A percentile compares a stretch with the other conserved stretches of the same genome.
These are phyloP conservation scores for Clarias macrocephalus DNA, from an alignment of 2,113 vertebrate species.

Conservation along the genomic window DNA sequence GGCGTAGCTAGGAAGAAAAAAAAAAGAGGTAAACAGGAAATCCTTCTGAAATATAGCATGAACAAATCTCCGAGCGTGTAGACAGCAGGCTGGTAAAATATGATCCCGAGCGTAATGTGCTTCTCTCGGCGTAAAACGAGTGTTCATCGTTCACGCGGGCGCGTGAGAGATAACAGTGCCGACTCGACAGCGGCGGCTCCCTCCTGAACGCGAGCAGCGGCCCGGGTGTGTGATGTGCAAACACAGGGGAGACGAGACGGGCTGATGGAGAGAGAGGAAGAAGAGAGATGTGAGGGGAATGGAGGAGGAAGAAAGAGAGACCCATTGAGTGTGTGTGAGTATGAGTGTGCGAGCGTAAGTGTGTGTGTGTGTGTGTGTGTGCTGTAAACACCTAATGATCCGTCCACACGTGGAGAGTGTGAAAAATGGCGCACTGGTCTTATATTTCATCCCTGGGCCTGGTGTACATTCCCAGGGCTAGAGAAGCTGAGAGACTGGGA, in stretches of 20 bases:
- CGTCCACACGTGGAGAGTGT: conserved; percentile 56
- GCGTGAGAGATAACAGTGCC: conserved; percentile 32
- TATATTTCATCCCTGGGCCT: conserved; percentile 43
- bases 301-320: not conserved
- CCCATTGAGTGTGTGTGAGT: not conserved
- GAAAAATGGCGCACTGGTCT: conserved; percentile 45
- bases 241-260: conserved; percentile 28
- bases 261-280: conserved; percentile 41
- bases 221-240: conserved; percentile 22
- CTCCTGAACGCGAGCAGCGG: conserved; percentile 34
- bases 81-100: not conserved
- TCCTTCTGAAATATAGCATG: not conserved
- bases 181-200: conserved; percentile 29
- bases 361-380: conserved; percentile 3
- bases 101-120: not conserved
- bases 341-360: conserved; percentile 13
- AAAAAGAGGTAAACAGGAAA: not conserved
- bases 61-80: not conserved
- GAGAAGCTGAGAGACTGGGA: conserved; percentile 43
- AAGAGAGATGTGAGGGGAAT: conserved; percentile 44
- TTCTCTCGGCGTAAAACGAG: not conserved
- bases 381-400: conserved; percentile 58
- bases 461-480: conserved; percentile 31
- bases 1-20: not conserved
- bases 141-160: conserved; percentile 11